Evolutionary conservation across 2,888 invertebrate genomes (phyloP).

Genomic region (Epistrophe grossulariae): DNA sequence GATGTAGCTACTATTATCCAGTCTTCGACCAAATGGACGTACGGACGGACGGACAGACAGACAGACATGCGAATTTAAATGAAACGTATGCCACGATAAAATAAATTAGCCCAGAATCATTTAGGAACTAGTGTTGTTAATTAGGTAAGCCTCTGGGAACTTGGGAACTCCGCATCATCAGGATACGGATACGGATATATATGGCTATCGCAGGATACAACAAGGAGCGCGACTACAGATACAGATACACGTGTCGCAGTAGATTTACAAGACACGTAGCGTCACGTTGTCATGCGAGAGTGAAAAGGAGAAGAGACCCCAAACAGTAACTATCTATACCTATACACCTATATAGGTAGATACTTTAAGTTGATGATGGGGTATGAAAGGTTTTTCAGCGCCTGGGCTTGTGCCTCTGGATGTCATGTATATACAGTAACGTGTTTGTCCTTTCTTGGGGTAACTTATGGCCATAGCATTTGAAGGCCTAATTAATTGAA

Average conservation of each 20-base stretch:
- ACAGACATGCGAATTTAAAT: slow-evolving; percentile 74
- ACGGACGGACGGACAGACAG: slow-evolving; percentile 50
- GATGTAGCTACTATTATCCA: slow-evolving; percentile 13
- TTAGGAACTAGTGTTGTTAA: slow-evolving; percentile 77
- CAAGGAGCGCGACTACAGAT: slow-evolving; percentile 65
- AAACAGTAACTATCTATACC: slow-evolving; percentile 7
- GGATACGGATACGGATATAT: slow-evolving; percentile 49
- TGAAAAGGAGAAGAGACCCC: slow-evolving; percentile 9
- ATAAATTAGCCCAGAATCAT: slow-evolving; percentile 78
- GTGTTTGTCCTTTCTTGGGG: slow-evolving; percentile 71
- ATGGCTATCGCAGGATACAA: slow-evolving; percentile 46
- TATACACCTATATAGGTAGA: too few species aligned
- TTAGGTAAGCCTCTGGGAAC: slow-evolving; percentile 68
- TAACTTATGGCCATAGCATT: slow-evolving; percentile 84
- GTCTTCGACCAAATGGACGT: slow-evolving; percentile 15
- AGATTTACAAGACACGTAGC: slow-evolving; percentile 70
- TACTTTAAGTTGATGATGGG: slow-evolving; percentile 42
- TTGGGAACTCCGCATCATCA: slow-evolving; percentile 21
- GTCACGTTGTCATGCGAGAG: slow-evolving; percentile 42
- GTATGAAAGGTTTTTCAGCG: slow-evolving; percentile 67
- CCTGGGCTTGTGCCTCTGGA: slow-evolving; percentile 52
- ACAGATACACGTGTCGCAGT: slow-evolving; percentile 65
- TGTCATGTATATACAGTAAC: slow-evolving; percentile 56
- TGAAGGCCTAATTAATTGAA: slow-evolving; percentile 84
- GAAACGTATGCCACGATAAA: slow-evolving; percentile 77